Evolutionary conservation across 2,113 vertebrate species (phyloP).

Genomic region (Ctenomys sociabilis): DNA sequence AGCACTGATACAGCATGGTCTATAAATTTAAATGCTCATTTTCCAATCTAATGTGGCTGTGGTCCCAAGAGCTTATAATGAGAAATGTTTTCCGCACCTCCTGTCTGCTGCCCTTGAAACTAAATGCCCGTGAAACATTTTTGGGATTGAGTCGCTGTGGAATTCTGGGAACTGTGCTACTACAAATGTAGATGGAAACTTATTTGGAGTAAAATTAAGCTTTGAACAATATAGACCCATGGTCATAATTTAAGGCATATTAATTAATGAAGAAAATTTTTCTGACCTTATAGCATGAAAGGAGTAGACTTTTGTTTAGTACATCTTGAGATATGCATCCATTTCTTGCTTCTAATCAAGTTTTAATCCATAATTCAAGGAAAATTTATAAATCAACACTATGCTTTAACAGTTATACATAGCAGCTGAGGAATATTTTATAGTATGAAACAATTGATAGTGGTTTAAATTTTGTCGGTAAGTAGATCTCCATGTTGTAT

Average conservation of each 20-base stretch:
- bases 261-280: neutral
- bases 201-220: neutral
- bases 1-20: neutral
- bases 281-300: neutral
- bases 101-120: neutral
- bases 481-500: neutral
- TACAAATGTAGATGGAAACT: neutral
- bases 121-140: neutral
- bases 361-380: neutral
- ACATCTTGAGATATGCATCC: neutral
- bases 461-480: neutral
- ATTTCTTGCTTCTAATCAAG: neutral
- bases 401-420: neutral
- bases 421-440: neutral
- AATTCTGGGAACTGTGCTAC: neutral
- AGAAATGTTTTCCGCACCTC: neutral
- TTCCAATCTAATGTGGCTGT: neutral
- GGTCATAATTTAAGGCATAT: neutral
- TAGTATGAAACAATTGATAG: neutral
- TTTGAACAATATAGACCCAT: neutral
- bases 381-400: neutral
- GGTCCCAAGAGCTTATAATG: neutral
- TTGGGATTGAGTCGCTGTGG: neutral
- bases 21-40: neutral
- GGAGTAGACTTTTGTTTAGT: neutral